These are phyloP conservation scores for Halictus ligatus DNA, from an alignment of 2,888 invertebrate species.

Conservation along the genomic window DNA sequence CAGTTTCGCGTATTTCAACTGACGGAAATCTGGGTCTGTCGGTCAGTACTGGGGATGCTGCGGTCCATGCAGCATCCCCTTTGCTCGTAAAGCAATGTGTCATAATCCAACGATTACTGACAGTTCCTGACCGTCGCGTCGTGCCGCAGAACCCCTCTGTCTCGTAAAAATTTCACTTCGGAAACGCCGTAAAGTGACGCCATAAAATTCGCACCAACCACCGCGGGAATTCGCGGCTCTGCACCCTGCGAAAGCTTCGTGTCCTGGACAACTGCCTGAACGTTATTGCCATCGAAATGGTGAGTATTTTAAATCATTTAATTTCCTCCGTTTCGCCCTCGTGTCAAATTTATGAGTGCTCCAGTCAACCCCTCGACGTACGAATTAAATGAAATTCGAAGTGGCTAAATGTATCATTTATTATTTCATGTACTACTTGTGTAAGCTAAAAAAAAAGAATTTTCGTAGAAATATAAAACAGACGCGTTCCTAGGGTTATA, in stretches of 20 bases:
- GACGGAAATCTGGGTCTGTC: constrained; percentile 68
- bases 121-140: constrained; percentile 52
- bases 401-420: neutral
- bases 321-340: neutral
- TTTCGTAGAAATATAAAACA: neutral
- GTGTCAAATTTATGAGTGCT: neutral
- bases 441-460: too few species aligned
- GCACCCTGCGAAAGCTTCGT: neutral
- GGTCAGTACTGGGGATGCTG: constrained; percentile 80
- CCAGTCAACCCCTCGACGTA: neutral
- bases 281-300: neutral
- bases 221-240: constrained; percentile 5
- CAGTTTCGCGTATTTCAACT: constrained; percentile 74
- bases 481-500: neutral
- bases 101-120: constrained; percentile 40
- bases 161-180: constrained; percentile 45
- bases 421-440: neutral
- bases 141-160: constrained; percentile 18
- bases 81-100: constrained; percentile 62
- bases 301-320: constrained; percentile 34
- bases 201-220: neutral
- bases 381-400: neutral
- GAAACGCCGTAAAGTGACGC: neutral
- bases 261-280: neutral
- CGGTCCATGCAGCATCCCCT: constrained; percentile 75